Evolutionary conservation across 2,113 vertebrate species (phyloP), one percentile per base, ranked within the genome.

Genomic region (Felis chaus): DNA sequence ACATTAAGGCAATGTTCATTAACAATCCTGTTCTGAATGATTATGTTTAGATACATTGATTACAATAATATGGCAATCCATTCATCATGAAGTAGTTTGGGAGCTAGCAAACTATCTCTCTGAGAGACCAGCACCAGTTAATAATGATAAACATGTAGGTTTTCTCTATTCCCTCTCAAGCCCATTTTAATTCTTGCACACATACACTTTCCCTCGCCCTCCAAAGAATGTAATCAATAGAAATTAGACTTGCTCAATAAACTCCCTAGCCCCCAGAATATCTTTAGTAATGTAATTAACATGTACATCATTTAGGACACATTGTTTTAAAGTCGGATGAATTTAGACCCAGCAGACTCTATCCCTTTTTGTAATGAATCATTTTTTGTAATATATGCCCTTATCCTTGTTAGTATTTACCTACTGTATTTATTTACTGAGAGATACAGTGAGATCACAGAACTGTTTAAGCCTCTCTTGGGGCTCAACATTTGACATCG

Each of bases 191-290:
- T 86, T 89, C 50, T 93, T 61, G 19, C 5, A 53, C 41, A 48
- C 0, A 21, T 25, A 87, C 19, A 69, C 4, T 16, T 39, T 63
- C 27, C 39, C 6, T 91, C 74, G 94, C 41, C 45, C 68, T 89
- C 45, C 65, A 89, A 92, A 96, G 85, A 97, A 89, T 57, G 73
- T 71, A 97, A 97, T 97, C 50, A 0, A 88, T 97, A 87, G n/a
- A 78, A 97, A 96, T 95, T 97, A 97, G 79, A 86, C 79, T 97
- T 97, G 86, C 25, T 76, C 88, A 82, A 86, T 92, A 97, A 95
- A 95, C 84, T 93, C 48, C 80, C 71, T 66, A 92, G 76, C 41
- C 3, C 91, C 88, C 25, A 0, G n/a, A 74, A 97, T 98, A 65
- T 91, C 73, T 86, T 96, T 97, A 97, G 65, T 88, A 98, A 96